Base-by-base conservation (phyloP, 1,140 invertebrate genomes). In the Nebria ingens region DNA sequence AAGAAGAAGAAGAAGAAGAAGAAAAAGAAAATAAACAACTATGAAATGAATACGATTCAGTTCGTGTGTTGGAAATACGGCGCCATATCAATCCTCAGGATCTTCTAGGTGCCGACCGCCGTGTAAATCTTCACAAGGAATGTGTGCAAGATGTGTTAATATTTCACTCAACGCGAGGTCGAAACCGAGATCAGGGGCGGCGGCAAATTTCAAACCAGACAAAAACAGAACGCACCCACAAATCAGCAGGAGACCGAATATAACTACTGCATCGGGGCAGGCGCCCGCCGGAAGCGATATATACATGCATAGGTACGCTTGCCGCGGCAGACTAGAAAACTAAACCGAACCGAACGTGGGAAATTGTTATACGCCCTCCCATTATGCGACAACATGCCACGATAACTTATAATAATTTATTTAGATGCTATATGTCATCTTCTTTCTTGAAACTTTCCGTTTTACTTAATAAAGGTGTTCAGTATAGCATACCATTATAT, bases 71-170 rank as follows among this genome's bases (percentile, higher is more conserved):
- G 6, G 40, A 12, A 4, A 11, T 9, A 12, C 15, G 63, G 61
- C 63, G 63, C 61, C 61, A 54, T 64, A 64, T 64, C 62, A 61
- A 51, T 61, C 59, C 59, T 56, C 62, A 61, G 56, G 59, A 61
- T 61, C 59, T 11, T 3, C 53, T 55, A 62, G 63, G 63, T 62
- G 63, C 58, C 57, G 60, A 53, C 52, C 53, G 56, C 57, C 40
- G 40, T 45, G 40, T 45, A 45, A 45, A 45, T 45, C 40, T 45
- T 45, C 40, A 45, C 40, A 17, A 58, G 60, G 61, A n/a, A n/a
- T n/a, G 61, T 63, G 61, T 52, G 23, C 56, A 53, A 50, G 56
- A 59, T 59, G 57, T 59, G 58, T 61, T 62, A 64, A 64, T 64
- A 64, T 62, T 62, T 64, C 62, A 62, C 59, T 62, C 61, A 54